Conservation (phyloP, 2,113 vertebrate genomes). For the zebrafish (Danio rerio) region GRCz12tu NC_133176.1:17873001-17873500, state of each 20-base stretch:
- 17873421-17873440: too few relatives aligned
- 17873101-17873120: constrained; percentile 8
- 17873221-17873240: background rate
- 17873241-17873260: background rate
- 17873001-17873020: background rate
- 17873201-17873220: background rate
- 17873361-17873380: too few relatives aligned
- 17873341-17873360: too few relatives aligned
- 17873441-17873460: too few relatives aligned
- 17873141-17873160: background rate
- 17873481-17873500: too few relatives aligned
- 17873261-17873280: too few relatives aligned
- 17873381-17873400: too few relatives aligned
- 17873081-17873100: constrained; percentile 14
- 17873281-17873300: too few relatives aligned
- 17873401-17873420: too few relatives aligned
- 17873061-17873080: constrained; percentile 25
- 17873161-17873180: background rate
- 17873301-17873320: too few relatives aligned
- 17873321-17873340: too few relatives aligned
- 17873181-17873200: background rate
- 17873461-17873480: too few relatives aligned
- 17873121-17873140: constrained; percentile 6
- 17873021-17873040: constrained; percentile 20
- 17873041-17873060: background rate